Evolutionary conservation across 92 coral and sea anemone genomes (phyloP), one percentile per base, ranked within the genome.

Genomic region (Porites rus): DNA sequence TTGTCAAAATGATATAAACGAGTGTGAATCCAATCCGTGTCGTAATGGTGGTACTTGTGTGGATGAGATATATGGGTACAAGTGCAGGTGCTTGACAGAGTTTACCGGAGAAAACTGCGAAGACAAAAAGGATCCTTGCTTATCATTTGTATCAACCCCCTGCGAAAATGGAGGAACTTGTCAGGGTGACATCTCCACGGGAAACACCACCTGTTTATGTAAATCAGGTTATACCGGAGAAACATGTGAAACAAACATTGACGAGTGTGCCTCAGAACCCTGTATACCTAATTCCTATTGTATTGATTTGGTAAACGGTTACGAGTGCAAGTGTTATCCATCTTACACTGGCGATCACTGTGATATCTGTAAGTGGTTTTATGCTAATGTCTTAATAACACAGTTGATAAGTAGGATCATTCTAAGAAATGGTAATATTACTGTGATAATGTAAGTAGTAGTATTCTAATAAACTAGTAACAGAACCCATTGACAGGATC

Each of bases 201-300:
- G 69, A 10, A 61, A 53, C 65, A 88, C 81, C 63, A 62, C 19
- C 17, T 93, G 96, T 53, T 51, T 76, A 10, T 93, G 96, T 56
- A 51, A 51, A 25, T 16, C 91, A 0, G 96, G 96, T 5, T 93
- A 80, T 75, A 80, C 90, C 10, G 96, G 96, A 6, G 16, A 1
- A 3, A 88, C 63, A 11, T 93, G 96, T 72, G 88, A 91, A 20
- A 69, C 53, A 14, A 86, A 93, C 84, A 90, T 93, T 38, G 76
- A 93, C n/a, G 96, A 93, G 18, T 93, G 96, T 74, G 90, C 81
- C 0, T 93, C 96, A 21, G 73, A 51, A 1, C 92, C 96, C 2
- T 93, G 96, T 67, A 80, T 87, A 22, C 75, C 76, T 20, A 88
- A 93, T 31, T 76, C 93, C 0, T 52, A 81, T 69, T 93, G 96